phyloP scores from a whole-genome alignment of 2,888 invertebrate species.

The Amblyjoppa proteus region DNA sequence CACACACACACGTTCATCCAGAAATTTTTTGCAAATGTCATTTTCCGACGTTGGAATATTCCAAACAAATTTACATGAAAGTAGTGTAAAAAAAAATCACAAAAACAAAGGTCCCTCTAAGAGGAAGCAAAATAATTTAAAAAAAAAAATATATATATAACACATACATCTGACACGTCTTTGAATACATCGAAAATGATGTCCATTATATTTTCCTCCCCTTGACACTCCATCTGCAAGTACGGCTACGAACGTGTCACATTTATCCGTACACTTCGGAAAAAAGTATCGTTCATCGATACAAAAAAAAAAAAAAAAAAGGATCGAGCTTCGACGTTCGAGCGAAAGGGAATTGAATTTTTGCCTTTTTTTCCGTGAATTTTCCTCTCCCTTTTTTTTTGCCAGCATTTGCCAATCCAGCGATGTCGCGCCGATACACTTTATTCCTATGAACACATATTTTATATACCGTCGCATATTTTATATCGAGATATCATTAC shows the following conservation, averaged over 20 bases:
- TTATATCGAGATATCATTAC: slow-evolving; percentile 65
- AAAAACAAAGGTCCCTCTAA: too few species aligned
- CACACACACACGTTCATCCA: too few species aligned
- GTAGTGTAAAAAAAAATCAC: too few species aligned
- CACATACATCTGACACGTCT: background rate
- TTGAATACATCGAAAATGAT: background rate
- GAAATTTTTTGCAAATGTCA: too few species aligned
- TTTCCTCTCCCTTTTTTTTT: background rate
- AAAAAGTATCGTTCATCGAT: background rate
- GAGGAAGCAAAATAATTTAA: background rate
- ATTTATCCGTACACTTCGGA: background rate
- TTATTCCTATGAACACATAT: slow-evolving; percentile 49
- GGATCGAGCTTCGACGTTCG: background rate
- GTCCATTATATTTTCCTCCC: background rate
- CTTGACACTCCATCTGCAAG: background rate
- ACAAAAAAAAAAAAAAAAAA: background rate
- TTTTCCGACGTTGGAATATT: too few species aligned
- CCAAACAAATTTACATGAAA: too few species aligned
- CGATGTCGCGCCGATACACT: slow-evolving; percentile 24
- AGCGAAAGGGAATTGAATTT: slow-evolving; percentile 19
- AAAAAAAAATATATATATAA: background rate
- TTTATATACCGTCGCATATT: slow-evolving; percentile 48
- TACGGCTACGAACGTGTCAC: background rate
- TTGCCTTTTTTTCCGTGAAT: background rate
- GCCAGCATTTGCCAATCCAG: slow-evolving; percentile 17